These are phyloP conservation scores for Drosophila hydei DNA, from an alignment of 1,140 invertebrate genomes.

Conservation along the genomic window DNA sequence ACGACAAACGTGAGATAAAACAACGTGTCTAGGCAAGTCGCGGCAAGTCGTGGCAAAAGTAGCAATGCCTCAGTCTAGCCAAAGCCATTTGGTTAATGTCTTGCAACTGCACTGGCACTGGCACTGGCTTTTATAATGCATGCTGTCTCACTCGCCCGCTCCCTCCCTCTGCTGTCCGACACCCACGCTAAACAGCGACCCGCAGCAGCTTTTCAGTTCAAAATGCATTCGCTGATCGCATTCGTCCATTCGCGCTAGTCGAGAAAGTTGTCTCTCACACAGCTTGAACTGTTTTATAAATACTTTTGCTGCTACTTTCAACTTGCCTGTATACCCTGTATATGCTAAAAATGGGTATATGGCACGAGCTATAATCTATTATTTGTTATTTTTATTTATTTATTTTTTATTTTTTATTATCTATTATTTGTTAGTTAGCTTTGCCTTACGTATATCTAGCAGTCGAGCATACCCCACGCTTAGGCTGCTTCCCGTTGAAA, in stretches of 20 bases:
- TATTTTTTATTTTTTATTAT: too few relatives aligned
- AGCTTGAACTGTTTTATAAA: too few relatives aligned
- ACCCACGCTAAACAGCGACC: slow-evolving; percentile 57
- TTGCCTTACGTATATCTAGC: too few relatives aligned
- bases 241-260: slow-evolving; percentile 42
- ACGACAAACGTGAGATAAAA: not conserved
- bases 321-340: slow-evolving; percentile 65
- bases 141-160: not conserved
- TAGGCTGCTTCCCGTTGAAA: too few relatives aligned
- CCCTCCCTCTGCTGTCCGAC: slow-evolving; percentile 6
- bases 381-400: too few relatives aligned
- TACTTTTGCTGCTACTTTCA: slow-evolving; percentile 56
- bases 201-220: not conserved
- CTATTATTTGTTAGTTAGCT: too few relatives aligned
- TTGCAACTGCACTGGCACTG: slow-evolving; percentile 11
- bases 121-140: not conserved
- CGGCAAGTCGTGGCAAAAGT: slow-evolving; percentile 11
- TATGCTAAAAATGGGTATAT: slow-evolving; percentile 13
- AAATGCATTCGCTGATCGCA: slow-evolving; percentile 45
- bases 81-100: slow-evolving; percentile 47
- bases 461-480: too few relatives aligned
- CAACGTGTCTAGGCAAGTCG: slow-evolving; percentile 8
- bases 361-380: too few relatives aligned
- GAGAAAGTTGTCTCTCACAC: slow-evolving; percentile 59
- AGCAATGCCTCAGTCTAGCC: slow-evolving; percentile 20